These are phyloP conservation scores for Puma concolor DNA, from an alignment of 2,113 vertebrate genomes.

Conservation along the genomic window DNA sequence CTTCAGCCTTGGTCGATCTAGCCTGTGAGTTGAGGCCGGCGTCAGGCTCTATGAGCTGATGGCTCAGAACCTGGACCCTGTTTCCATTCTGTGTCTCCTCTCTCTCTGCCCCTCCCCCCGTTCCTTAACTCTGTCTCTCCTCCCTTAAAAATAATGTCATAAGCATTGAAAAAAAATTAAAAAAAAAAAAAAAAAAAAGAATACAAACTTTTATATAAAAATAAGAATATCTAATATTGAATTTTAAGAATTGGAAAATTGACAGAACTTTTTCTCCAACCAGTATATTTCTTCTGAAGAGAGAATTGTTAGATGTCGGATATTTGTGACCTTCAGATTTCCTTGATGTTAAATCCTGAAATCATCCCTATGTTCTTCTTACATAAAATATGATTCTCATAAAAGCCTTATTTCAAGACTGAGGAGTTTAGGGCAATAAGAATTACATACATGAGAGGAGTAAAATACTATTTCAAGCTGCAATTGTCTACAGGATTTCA, in stretches of 20 bases:
- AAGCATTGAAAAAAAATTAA: too few species aligned
- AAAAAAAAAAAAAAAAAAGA: too few species aligned
- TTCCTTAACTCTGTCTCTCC: too few species aligned
- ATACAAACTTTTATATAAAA: not conserved
- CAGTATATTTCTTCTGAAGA: not conserved
- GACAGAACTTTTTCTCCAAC: not conserved
- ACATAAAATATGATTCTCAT: not conserved
- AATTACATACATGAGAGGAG: not conserved
- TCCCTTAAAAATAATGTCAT: too few species aligned
- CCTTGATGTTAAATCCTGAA: not conserved
- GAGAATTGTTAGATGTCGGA: not conserved
- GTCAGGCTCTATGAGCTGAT: too few species aligned
- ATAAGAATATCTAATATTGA: not conserved
- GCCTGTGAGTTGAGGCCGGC: too few species aligned
- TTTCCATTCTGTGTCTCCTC: too few species aligned
- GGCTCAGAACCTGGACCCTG: too few species aligned
- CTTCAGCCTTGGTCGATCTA: too few species aligned
- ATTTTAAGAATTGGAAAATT: not conserved
- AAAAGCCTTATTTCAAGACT: not conserved
- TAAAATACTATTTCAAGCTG: not conserved
- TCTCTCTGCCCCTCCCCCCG: too few species aligned
- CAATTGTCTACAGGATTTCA: not conserved
- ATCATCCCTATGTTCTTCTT: not conserved
- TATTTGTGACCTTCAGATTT: constrained; percentile 5
- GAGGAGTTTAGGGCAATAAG: not conserved